Conservation (phyloP, 2,888 invertebrate genomes). For the Dynastes hyllus region DNA sequence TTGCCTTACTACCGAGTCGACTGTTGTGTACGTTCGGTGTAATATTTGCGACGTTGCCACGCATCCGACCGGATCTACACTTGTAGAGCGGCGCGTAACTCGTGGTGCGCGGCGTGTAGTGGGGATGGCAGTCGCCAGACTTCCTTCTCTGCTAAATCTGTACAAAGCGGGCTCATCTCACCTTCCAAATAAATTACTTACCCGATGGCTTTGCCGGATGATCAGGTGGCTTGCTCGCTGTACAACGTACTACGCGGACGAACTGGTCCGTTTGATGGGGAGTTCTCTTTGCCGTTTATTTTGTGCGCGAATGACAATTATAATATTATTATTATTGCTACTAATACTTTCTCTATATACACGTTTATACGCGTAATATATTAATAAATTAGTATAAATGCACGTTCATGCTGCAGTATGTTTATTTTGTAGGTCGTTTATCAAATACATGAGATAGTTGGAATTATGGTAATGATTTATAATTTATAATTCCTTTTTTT, state of each 20-base stretch:
- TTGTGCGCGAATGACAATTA: background rate
- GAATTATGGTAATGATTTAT: too few relatives aligned
- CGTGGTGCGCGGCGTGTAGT: conserved; percentile 57
- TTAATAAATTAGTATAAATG: too few relatives aligned
- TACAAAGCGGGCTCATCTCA: conserved; percentile 58
- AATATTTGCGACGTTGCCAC: conserved; percentile 61
- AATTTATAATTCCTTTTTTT: too few relatives aligned
- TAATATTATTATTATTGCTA: background rate
- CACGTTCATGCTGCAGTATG: too few relatives aligned
- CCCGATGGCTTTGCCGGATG: conserved; percentile 43
- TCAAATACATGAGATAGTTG: too few relatives aligned
- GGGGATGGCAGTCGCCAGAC: conserved; percentile 63
- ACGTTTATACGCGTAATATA: too few relatives aligned
- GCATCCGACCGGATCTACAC: conserved; percentile 70
- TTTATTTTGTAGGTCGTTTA: too few relatives aligned
- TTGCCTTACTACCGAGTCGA: conserved; percentile 14
- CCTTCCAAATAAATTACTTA: conserved; percentile 57
- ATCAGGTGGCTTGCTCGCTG: conserved; percentile 55
- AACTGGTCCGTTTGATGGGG: background rate
- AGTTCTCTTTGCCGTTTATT: too few relatives aligned
- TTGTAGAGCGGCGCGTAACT: conserved; percentile 60
- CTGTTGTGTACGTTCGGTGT: conserved; percentile 3
- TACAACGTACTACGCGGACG: background rate
- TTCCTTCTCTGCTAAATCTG: conserved; percentile 68
- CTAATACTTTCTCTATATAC: too few relatives aligned